A percentile compares a stretch with the other conserved stretches of the same genome.
phyloP scores from a whole-genome alignment of 2,888 invertebrate genomes.

The Archips crataeganus region DNA sequence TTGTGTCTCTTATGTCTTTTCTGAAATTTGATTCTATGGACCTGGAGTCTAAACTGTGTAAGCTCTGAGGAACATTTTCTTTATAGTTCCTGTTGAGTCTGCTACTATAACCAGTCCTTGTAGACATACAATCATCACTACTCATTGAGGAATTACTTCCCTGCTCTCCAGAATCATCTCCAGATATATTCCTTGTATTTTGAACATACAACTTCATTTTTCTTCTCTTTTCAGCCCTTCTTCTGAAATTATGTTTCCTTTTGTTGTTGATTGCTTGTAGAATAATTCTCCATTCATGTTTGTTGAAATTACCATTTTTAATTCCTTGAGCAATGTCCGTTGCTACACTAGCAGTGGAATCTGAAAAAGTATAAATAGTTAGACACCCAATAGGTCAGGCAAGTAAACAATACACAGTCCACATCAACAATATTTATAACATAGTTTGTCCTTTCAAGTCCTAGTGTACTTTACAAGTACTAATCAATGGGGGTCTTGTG shows the following conservation, averaged over 20 bases:
- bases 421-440: not conserved
- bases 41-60: constrained; percentile 46
- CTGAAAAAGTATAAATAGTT: constrained; percentile 54
- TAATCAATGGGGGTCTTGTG: no score
- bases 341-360: constrained; percentile 65
- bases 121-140: constrained; percentile 68
- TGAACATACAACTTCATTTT: constrained; percentile 59
- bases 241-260: constrained; percentile 55
- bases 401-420: no score
- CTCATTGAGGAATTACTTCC: constrained; percentile 72
- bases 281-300: constrained; percentile 63
- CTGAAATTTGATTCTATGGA: constrained; percentile 56
- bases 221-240: constrained; percentile 63
- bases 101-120: constrained; percentile 50
- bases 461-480: no score
- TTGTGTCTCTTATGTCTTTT: constrained; percentile 53
- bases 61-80: constrained; percentile 54
- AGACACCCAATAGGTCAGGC: no score
- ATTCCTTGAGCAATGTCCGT: constrained; percentile 65
- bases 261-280: constrained; percentile 61
- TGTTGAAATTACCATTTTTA: constrained; percentile 61
- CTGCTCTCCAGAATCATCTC: constrained; percentile 69
- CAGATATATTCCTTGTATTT: constrained; percentile 55
- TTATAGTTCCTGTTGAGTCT: constrained; percentile 45
- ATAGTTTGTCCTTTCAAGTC: no score